A percentile compares a stretch with the other conserved stretches of the same genome.
Conservation (phyloP, 1,140 invertebrate species). For the Tenebrio molitor region DNA sequence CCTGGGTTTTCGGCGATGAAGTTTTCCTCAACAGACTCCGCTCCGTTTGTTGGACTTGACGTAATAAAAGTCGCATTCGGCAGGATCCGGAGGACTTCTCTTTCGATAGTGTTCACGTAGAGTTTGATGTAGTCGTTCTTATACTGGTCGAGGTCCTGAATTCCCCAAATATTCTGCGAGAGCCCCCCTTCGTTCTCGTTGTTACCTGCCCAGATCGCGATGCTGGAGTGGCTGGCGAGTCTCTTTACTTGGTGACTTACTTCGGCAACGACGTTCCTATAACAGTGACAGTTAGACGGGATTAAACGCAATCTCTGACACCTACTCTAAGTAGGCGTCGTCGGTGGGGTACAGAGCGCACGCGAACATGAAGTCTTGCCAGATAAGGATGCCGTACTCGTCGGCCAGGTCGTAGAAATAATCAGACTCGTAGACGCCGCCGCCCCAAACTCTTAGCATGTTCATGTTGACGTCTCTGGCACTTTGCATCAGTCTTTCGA, state of each 20-base stretch:
- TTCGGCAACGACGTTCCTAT: constrained; percentile 78
- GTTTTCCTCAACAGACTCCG: constrained; percentile 80
- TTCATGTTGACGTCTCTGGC: constrained; percentile 89
- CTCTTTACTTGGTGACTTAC: constrained; percentile 86
- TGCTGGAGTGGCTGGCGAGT: constrained; percentile 89
- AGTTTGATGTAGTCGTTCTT: constrained; percentile 88
- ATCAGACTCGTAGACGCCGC: constrained; percentile 93
- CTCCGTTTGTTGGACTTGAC: constrained; percentile 95
- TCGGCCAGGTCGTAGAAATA: constrained; percentile 91
- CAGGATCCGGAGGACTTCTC: constrained; percentile 72
- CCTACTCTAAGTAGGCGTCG: constrained; percentile 70
- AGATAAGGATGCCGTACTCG: constrained; percentile 85
- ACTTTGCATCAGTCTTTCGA: constrained; percentile 75
- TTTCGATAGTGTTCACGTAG: constrained; percentile 85
- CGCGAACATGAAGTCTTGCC: constrained; percentile 98
- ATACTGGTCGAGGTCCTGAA: constrained; percentile 71
- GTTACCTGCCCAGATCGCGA: constrained; percentile 94
- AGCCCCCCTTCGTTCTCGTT: constrained; percentile 98
- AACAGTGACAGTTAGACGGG: neutral
- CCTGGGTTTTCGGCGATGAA: constrained; percentile 83
- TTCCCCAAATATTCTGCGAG: constrained; percentile 81
- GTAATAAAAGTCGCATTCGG: constrained; percentile 79
- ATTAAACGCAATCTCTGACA: too few relatives aligned
- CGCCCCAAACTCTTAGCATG: constrained; percentile 97
- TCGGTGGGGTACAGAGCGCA: constrained; percentile 94